phyloP scores from a whole-genome alignment of 2,113 vertebrate genomes.

The Microcebus jonahi region DNA sequence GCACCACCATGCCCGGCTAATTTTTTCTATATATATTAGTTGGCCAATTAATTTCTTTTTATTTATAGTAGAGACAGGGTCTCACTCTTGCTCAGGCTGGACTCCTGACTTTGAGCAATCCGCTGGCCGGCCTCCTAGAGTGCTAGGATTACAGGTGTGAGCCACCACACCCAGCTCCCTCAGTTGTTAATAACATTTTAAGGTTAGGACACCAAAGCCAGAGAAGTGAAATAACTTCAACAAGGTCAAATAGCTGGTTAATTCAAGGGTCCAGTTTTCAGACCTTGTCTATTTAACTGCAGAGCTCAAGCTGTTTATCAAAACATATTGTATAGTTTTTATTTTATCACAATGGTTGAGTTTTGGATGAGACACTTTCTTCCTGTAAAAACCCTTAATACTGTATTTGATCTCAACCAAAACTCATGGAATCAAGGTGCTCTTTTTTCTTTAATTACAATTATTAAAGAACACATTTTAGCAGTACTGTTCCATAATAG shows the following conservation, averaged over 20 bases:
- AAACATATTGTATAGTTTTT: not conserved
- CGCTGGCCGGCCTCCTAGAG: too few species aligned
- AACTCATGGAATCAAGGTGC: not conserved
- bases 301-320: not conserved
- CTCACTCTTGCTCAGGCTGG: too few species aligned
- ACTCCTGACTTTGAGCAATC: too few species aligned
- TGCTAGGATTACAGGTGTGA: too few species aligned
- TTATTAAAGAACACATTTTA: not conserved
- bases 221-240: not conserved
- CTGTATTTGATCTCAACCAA: not conserved
- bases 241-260: not conserved
- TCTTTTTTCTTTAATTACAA: not conserved
- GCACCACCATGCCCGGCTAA: too few species aligned
- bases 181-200: not conserved
- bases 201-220: not conserved
- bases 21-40: too few species aligned
- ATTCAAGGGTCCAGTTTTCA: not conserved
- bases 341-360: not conserved
- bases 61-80: too few species aligned
- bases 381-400: not conserved
- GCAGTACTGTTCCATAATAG: not conserved
- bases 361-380: not conserved
- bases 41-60: too few species aligned
- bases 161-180: not conserved
- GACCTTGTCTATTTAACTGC: not conserved